phyloP scores from a whole-genome alignment of 2,797 vertebrate genomes.

The Phyllotis vaccarum region DNA sequence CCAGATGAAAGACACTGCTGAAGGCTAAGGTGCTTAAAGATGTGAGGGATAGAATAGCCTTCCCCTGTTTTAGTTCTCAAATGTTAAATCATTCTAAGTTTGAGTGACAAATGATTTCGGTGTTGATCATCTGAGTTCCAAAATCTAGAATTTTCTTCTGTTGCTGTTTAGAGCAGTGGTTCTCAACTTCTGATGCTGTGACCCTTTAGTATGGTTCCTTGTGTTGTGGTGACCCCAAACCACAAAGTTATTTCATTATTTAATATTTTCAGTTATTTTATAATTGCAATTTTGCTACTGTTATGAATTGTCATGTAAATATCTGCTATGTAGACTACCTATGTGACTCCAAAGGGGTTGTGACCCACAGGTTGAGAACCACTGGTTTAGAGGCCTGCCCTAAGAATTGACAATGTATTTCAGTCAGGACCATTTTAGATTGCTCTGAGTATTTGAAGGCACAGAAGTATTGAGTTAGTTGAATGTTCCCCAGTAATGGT shows the following conservation, averaged over 20 bases:
- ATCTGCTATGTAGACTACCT: background rate
- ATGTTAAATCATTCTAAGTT: background rate
- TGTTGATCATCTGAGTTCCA: conserved; percentile 36
- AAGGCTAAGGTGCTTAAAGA: background rate
- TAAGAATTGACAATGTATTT: background rate
- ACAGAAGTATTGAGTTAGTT: background rate
- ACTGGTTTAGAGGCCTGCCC: background rate
- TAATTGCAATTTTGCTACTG: background rate
- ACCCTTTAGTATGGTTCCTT: background rate
- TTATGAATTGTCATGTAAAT: background rate
- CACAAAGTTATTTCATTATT: background rate
- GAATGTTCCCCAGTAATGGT: conserved; percentile 1
- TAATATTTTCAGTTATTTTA: background rate
- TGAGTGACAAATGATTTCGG: conserved; percentile 16
- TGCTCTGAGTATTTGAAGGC: conserved; percentile 29
- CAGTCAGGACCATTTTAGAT: background rate
- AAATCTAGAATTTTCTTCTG: conserved; percentile 17
- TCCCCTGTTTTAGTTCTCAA: conserved; percentile 16
- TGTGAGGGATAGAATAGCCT: background rate
- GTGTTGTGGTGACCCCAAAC: background rate
- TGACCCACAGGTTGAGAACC: background rate
- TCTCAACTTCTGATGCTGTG: background rate
- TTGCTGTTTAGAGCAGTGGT: background rate
- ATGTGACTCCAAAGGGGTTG: background rate
- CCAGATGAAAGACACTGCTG: background rate